Conservation (phyloP, 2,797 vertebrate genomes). For the Danio tinwini region DNA sequence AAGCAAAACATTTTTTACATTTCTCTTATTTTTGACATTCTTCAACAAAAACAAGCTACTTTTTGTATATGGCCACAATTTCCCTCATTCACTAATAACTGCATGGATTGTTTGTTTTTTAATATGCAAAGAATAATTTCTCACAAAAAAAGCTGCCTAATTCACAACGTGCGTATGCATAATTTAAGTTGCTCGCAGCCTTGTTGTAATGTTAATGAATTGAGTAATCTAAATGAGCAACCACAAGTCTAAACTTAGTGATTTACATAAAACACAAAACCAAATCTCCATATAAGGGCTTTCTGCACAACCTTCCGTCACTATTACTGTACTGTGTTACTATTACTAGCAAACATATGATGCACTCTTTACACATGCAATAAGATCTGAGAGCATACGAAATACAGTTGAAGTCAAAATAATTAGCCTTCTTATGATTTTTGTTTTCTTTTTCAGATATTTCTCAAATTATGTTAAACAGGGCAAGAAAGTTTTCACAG, state of each 20-base stretch:
- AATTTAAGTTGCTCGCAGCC: neutral
- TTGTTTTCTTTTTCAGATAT: too few species aligned
- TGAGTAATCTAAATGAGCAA: neutral
- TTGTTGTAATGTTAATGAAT: conserved; percentile 1
- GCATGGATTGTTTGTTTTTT: neutral
- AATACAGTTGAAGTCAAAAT: too few species aligned
- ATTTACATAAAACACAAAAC: conserved; percentile 8
- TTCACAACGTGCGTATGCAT: neutral
- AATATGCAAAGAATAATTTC: neutral
- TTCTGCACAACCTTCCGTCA: neutral
- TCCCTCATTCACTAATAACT: neutral
- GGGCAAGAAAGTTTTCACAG: too few species aligned
- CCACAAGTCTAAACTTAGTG: neutral
- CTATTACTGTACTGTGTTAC: too few species aligned
- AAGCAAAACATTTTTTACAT: too few species aligned
- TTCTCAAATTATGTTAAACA: too few species aligned
- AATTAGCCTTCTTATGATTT: too few species aligned
- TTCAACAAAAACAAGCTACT: neutral
- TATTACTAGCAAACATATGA: neutral
- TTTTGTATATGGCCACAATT: neutral
- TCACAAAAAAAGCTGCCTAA: neutral
- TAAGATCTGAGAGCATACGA: neutral
- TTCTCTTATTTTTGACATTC: too few species aligned
- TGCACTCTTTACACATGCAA: neutral
- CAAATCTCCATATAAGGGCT: neutral